Evolutionary conservation across 2,797 vertebrate genomes (phyloP), one percentile per base, ranked within the genome.

Genomic region (Chelon auratus): DNA sequence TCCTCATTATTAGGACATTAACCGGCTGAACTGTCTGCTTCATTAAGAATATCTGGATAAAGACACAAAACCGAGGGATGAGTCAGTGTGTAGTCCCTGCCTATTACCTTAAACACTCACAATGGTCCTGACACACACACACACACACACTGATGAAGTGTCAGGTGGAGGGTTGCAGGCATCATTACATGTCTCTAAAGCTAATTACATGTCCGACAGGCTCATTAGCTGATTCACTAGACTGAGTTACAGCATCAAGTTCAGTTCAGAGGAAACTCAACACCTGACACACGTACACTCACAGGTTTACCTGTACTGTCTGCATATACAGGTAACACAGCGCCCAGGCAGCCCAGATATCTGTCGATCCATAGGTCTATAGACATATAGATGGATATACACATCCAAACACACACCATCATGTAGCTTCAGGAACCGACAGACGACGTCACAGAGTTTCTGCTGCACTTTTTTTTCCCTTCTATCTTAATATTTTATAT

Each of bases 201-300:
- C 66, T 87, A 79, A 90, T 93, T 75, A 85, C 82, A 62, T 63
- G 81, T 79, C 45, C 72, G 48, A 86, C 81, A 89, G 51, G 48
- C 43, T 85, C 79, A 87, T 90, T 88, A 91, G 80, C 20, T 40
- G 84, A 83, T 72, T 60, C 73, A 45, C 72, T 53, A 48, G 81
- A 82, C 84, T 79, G 77, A 78, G 74, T 90, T 90, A 78, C 86
- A 82, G 86, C 75, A 77, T 91, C 85, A 55, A n/a, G 77, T 91
- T 89, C 87, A 73, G 26, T 17, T 67, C n/a, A 40, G 13, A 43
- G 37, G 84, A 85, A 89, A 91, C 82, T 12, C 1, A 26, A 26
- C 24, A 26, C 24, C 24, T 26, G 5, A 33, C 62, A 67, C 39
- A 26, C 0, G 18, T 17, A 10, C 47, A 17, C 18, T 20, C 42